Conservation (phyloP, 1,140 invertebrate genomes). For the Globodera ellingtonae region DNA sequence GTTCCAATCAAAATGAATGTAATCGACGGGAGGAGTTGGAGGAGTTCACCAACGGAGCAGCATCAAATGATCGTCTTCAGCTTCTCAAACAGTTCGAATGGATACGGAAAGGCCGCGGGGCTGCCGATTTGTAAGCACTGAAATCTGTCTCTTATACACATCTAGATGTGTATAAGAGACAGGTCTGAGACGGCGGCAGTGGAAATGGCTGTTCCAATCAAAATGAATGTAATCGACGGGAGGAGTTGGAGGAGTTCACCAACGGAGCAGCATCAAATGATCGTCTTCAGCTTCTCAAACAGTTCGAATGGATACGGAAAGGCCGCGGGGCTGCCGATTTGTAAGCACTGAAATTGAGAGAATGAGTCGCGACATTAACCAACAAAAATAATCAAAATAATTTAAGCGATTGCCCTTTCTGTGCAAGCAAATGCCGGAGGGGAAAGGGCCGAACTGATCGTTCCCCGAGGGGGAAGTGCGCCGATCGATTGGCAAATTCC, state of each 20-base stretch:
- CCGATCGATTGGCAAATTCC: slow-evolving; percentile 7
- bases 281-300: not conserved
- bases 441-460: not conserved
- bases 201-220: slow-evolving; percentile 5
- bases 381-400: not conserved
- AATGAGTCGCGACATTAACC: not conserved
- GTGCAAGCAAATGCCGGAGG: slow-evolving; percentile 1
- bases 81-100: not conserved
- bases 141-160: no score
- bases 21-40: not conserved
- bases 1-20: slow-evolving; percentile 15
- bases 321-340: not conserved
- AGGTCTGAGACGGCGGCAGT: no score
- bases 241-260: not conserved
- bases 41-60: not conserved
- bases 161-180: no score
- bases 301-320: not conserved
- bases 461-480: slow-evolving; percentile 10
- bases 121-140: not conserved
- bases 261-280: not conserved
- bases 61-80: slow-evolving; percentile 1
- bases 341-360: not conserved
- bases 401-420: slow-evolving; percentile 11
- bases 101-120: not conserved
- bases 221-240: not conserved